Evolutionary conservation across 2,113 vertebrate genomes (phyloP), one percentile per base, ranked within the genome.

Genomic region (Heteronetta atricapilla): DNA sequence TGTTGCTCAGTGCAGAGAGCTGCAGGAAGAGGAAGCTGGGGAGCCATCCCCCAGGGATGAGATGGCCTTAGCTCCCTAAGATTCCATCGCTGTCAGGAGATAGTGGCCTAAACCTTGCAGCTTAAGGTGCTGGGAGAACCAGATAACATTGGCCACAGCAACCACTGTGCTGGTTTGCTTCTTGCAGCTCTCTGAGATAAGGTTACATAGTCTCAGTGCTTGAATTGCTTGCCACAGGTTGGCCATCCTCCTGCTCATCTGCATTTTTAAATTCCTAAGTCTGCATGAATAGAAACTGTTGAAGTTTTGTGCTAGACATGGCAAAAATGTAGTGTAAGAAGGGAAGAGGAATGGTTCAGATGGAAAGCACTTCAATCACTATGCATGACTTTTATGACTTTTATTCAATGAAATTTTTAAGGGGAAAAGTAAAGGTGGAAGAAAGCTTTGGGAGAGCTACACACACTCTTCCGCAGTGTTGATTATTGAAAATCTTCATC

Each of bases 391-490:
- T 83, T 60, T 64, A 42, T 2, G 4, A 48, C 12, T 79, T 91
- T 10, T 34, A 56, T 26, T 17, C 0, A 1, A 12, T n/a, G 12
- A 1, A 29, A 5, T 75, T 83, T 88, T 42, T 0, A 0, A 0
- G 28, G 20, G 17, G 15, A 23, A 74, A 29, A 29, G 40, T 12
- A 2, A 63, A 56, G 3, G 13, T 86, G 34, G 29, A 63, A 73
- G n/a, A 75, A 31, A 50, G 14, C 29, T 86, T 72, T 78, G 34
- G 23, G 58, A 22, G 28, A n/a, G n/a, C n/a, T n/a, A n/a, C n/a
- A n/a, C n/a, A n/a, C n/a, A n/a, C n/a, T 58, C 76, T 90, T 10
- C 15, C 28, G 17, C 17, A 34, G 31, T 50, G 7, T 16, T 84
- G 42, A 2, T 62, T 83, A 19, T 50, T 72, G 60, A 46, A 66